Percentiles rank a stretch among this genome's conserved stretches.
These are phyloP conservation scores for Sipha maydis DNA, from an alignment of 2,888 invertebrate species.

Conservation along the genomic window DNA sequence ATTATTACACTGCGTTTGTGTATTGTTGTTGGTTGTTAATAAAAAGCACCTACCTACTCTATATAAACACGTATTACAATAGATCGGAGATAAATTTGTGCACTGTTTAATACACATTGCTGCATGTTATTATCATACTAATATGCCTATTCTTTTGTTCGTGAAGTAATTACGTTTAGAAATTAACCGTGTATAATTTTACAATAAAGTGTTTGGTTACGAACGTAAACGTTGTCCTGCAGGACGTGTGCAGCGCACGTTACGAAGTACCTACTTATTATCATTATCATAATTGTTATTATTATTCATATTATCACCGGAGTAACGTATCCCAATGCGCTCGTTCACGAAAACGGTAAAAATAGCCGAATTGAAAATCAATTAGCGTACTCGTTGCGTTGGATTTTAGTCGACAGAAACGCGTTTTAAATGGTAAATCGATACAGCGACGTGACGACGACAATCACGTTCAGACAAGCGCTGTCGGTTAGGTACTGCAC, in stretches of 20 bases:
- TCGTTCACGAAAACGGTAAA: background rate
- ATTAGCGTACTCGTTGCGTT: background rate
- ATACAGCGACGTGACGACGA: too few species aligned
- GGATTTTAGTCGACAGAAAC: too few species aligned
- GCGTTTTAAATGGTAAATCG: too few species aligned
- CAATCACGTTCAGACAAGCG: too few species aligned
- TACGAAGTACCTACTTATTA: background rate
- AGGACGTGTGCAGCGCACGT: background rate
- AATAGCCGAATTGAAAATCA: background rate
- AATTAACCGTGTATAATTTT: constrained; percentile 39
- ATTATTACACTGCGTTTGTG: background rate
- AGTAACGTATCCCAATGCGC: too few species aligned
- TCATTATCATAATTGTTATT: background rate
- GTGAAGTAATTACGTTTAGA: constrained; percentile 21
- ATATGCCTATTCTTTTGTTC: constrained; percentile 35
- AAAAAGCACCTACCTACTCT: background rate
- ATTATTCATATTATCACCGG: background rate
- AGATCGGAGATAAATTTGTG: background rate
- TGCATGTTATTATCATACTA: constrained; percentile 17
- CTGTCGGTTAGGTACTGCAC: too few species aligned
- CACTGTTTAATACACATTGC: background rate
- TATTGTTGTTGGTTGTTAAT: background rate
- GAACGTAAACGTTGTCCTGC: background rate
- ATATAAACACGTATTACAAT: background rate
- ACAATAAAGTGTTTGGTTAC: background rate